Percentiles rank a stretch among this genome's conserved stretches.
These are phyloP conservation scores for Pteronotus mesoamericanus DNA, from an alignment of 2,797 vertebrate genomes.

Conservation along the genomic window DNA sequence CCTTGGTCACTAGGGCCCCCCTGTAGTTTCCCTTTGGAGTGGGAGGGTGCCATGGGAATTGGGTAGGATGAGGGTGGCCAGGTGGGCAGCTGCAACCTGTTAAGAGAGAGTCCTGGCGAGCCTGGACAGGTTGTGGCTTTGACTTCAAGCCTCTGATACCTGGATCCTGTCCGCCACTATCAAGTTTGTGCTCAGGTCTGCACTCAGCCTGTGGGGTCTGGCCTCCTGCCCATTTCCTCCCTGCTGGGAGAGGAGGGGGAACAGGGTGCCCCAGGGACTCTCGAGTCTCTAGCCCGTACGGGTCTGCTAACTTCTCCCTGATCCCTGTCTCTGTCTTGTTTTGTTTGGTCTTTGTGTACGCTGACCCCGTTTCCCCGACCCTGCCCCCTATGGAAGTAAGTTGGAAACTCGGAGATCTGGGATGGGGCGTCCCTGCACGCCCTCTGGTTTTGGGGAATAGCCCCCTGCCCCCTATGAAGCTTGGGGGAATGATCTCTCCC, in stretches of 20 bases:
- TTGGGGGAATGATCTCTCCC: background rate
- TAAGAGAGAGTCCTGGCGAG: constrained; percentile 1
- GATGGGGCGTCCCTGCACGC: background rate
- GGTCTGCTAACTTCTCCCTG: background rate
- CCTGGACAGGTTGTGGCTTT: constrained; percentile 52
- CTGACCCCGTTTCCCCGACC: background rate
- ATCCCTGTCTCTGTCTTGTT: background rate
- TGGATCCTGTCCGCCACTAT: background rate
- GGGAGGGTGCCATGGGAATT: constrained; percentile 41
- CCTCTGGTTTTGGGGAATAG: background rate
- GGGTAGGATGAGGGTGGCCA: constrained; percentile 51
- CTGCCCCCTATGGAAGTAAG: background rate
- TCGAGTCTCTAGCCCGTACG: background rate
- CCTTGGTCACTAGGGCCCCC: background rate
- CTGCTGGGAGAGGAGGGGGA: background rate
- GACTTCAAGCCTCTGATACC: constrained; percentile 21
- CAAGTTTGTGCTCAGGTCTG: background rate
- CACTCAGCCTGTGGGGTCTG: background rate
- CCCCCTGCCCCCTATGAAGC: background rate
- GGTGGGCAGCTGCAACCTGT: constrained; percentile 26
- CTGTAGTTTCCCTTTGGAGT: constrained; percentile 15
- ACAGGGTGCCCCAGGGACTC: background rate
- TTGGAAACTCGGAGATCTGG: background rate
- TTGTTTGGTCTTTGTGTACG: background rate
- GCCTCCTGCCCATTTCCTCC: background rate